Evolutionary conservation across 2,888 invertebrate species (phyloP).

Genomic region (Melinaea menophilus): DNA sequence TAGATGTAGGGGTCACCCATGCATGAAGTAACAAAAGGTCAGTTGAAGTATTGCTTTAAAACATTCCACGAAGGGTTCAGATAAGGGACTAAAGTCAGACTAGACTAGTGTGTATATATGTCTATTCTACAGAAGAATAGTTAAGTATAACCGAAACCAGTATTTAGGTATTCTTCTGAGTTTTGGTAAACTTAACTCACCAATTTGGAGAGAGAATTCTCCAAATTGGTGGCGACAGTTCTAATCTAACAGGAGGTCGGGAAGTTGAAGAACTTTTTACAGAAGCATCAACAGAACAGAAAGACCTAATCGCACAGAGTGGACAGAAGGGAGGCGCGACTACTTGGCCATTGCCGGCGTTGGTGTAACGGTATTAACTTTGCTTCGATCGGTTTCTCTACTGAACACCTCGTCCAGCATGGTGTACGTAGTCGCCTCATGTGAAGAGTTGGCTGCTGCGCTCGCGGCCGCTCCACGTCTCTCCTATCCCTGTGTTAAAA

Average conservation of each 20-base stretch:
- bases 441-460: slow-evolving; percentile 77
- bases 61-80: slow-evolving; percentile 50
- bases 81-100: slow-evolving; percentile 48
- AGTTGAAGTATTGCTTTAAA: slow-evolving; percentile 43
- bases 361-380: slow-evolving; percentile 78
- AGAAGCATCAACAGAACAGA: slow-evolving; percentile 73
- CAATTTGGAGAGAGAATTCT: slow-evolving; percentile 25
- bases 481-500: slow-evolving; percentile 78
- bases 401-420: slow-evolving; percentile 88
- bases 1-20: slow-evolving; percentile 46
- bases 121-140: slow-evolving; percentile 59
- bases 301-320: slow-evolving; percentile 75
- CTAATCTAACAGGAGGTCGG: slow-evolving; percentile 68
- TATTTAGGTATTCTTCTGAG: slow-evolving; percentile 30
- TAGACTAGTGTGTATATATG: slow-evolving; percentile 48
- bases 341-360: slow-evolving; percentile 74
- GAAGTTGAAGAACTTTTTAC: slow-evolving; percentile 48
- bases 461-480: slow-evolving; percentile 62
- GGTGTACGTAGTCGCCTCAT: slow-evolving; percentile 88
- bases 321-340: slow-evolving; percentile 76
- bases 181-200: slow-evolving; percentile 14
- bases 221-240: slow-evolving; percentile 45
- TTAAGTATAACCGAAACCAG: slow-evolving; percentile 37
- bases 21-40: slow-evolving; percentile 46
- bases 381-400: slow-evolving; percentile 81